A percentile compares a stretch with the other conserved stretches of the same genome.
These are phyloP conservation scores for Dromius quadrimaculatus DNA, from an alignment of 2,888 invertebrate species.

Conservation along the genomic window DNA sequence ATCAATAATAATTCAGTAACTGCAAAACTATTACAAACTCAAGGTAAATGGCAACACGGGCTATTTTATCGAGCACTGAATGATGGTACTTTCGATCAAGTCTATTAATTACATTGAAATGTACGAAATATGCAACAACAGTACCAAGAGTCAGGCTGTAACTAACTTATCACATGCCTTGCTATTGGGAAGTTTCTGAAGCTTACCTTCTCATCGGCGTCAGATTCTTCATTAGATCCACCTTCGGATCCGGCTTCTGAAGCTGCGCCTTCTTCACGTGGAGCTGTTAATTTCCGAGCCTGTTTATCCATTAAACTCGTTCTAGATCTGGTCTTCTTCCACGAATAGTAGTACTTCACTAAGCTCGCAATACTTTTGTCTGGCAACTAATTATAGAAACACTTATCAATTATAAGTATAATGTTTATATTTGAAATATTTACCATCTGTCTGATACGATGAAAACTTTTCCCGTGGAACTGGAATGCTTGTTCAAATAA, in stretches of 20 bases:
- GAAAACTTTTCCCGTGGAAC: conserved; percentile 98
- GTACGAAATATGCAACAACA: conserved; percentile 36
- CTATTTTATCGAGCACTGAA: conserved; percentile 28
- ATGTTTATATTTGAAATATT: conserved; percentile 56
- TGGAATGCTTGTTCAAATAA: conserved; percentile 98
- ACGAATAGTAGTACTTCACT: conserved; percentile 97
- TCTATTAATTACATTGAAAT: conserved; percentile 19
- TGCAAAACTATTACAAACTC: not conserved
- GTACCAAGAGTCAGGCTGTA: conserved; percentile 40
- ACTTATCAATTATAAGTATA: not conserved
- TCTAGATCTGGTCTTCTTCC: conserved; percentile 95
- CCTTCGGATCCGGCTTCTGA: conserved; percentile 88
- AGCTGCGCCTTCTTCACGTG: conserved; percentile 77
- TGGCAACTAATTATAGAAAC: conserved; percentile 77
- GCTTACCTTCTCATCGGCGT: conserved; percentile 90
- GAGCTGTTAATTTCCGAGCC: conserved; percentile 75
- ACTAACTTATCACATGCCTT: conserved; percentile 33
- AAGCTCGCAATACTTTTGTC: conserved; percentile 96
- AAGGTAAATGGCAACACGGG: conserved; percentile 11
- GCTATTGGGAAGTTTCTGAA: not conserved
- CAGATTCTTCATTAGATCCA: conserved; percentile 88
- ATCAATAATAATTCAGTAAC: not conserved
- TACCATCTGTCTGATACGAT: conserved; percentile 97
- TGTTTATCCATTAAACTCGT: conserved; percentile 94
- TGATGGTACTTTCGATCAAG: conserved; percentile 20